These are phyloP conservation scores for Corapipo altera DNA, from an alignment of 2,113 vertebrate genomes.

Conservation along the genomic window DNA sequence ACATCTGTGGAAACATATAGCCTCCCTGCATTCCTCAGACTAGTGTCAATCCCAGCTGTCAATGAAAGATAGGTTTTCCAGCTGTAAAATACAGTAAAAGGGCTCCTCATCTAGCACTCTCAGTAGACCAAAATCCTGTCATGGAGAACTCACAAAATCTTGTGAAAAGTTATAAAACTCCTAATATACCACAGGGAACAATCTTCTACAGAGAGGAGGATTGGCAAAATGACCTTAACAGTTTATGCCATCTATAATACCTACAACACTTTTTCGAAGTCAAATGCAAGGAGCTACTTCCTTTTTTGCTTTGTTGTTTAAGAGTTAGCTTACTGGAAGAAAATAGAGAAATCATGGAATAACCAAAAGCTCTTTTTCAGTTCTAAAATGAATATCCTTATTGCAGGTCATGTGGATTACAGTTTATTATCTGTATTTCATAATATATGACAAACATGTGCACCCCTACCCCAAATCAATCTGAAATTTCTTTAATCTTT, in stretches of 20 bases:
- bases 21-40: background rate
- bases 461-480: background rate
- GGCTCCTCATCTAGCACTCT: conserved; percentile 34
- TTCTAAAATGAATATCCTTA: background rate
- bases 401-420: background rate
- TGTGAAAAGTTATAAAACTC: conserved; percentile 59
- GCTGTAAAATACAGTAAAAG: conserved; percentile 32
- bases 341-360: background rate
- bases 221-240: conserved; percentile 42
- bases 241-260: conserved; percentile 50
- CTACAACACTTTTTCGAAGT: conserved; percentile 12
- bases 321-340: background rate
- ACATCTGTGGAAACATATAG: background rate
- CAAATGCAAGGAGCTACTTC: background rate
- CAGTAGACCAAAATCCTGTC: conserved; percentile 57
- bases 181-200: conserved; percentile 46
- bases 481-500: background rate
- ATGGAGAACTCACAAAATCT: conserved; percentile 36
- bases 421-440: background rate
- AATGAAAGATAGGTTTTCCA: conserved; percentile 43
- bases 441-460: background rate
- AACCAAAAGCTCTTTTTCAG: conserved; percentile 1
- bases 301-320: background rate
- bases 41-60: background rate
- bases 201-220: conserved; percentile 33